Base-by-base conservation (phyloP, 2,888 invertebrate species). In the Agriopis marginaria region DNA sequence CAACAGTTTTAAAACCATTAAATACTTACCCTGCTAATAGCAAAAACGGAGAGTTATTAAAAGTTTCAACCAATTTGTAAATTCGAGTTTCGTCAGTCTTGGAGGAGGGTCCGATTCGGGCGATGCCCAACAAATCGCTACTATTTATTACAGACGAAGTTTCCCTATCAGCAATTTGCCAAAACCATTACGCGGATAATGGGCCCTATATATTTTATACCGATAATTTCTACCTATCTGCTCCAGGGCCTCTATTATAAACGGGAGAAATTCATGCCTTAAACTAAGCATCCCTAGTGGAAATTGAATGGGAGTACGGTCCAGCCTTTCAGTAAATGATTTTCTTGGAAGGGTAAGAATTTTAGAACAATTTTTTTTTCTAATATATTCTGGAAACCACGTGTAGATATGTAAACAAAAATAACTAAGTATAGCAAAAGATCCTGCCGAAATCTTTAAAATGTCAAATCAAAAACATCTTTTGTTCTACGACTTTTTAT, bases 141-240 rank as follows among this genome's bases (percentile, higher is more conserved):
- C 87, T 86, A 90, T 91, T 90, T 88, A 88, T 90, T 88, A 85
- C 80, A 68, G 78, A 78, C 78, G 82, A 89, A 91, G 87, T 91
- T 90, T 86, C 86, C 79, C 85, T 88, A 89, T 90, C 87, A 88
- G 86, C 86, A 88, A 89, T 90, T 91, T 89, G 84, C 84, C 81
- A 77, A 82, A 86, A 82, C 85, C 83, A 86, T 90, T 89, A 87
- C 78, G 77, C 60, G 81, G 82, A 82, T 89, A 89, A 88, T 86
- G 84, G 86, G 76, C 77, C 78, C 66, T 68, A 73, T 71, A 74
- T 63, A 76, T 76, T 76, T 74, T 61, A 58, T 53, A 69, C 71
- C 23, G 72, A 76, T 74, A 74, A 73, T 76, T 76, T 73, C 72
- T 68, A 70, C 68, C 68, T 71, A 74, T 73, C 72, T 67, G 62